Conservation (phyloP, 2,888 invertebrate genomes). For the Erynnis tages region DNA sequence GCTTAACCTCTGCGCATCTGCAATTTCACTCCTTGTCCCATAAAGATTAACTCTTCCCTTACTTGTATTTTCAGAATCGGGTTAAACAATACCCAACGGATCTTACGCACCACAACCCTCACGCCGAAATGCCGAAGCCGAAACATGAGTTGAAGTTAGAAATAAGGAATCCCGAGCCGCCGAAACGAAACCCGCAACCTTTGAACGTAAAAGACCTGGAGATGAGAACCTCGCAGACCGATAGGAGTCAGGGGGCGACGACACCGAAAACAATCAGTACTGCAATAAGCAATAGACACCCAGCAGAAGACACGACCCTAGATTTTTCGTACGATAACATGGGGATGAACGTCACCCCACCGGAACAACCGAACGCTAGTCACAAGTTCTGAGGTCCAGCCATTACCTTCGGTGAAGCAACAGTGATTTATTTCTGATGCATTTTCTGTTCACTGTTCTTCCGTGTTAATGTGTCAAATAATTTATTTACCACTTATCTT, state of each 20-base stretch:
- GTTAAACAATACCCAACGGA: constrained; percentile 70
- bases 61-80: constrained; percentile 57
- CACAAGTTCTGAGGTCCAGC: constrained; percentile 61
- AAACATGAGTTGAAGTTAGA: constrained; percentile 68
- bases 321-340: constrained; percentile 91
- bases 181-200: constrained; percentile 58
- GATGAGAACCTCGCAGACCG: constrained; percentile 59
- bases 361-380: constrained; percentile 60
- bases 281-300: constrained; percentile 85
- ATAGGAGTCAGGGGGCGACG: constrained; percentile 80
- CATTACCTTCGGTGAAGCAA: constrained; percentile 44
- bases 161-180: constrained; percentile 66
- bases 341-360: constrained; percentile 86
- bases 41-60: background rate
- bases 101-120: constrained; percentile 72
- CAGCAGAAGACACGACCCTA: constrained; percentile 88
- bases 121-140: constrained; percentile 69
- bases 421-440: constrained; percentile 33
- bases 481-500: too few species aligned
- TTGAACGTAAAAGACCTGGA: constrained; percentile 65
- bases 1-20: constrained; percentile 12
- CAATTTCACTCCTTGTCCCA: too few species aligned
- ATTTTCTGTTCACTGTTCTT: background rate
- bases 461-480: background rate
- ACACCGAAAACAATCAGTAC: constrained; percentile 86